Evolutionary conservation across 2,888 invertebrate species (phyloP).

Genomic region (Hypena proboscidalis): DNA sequence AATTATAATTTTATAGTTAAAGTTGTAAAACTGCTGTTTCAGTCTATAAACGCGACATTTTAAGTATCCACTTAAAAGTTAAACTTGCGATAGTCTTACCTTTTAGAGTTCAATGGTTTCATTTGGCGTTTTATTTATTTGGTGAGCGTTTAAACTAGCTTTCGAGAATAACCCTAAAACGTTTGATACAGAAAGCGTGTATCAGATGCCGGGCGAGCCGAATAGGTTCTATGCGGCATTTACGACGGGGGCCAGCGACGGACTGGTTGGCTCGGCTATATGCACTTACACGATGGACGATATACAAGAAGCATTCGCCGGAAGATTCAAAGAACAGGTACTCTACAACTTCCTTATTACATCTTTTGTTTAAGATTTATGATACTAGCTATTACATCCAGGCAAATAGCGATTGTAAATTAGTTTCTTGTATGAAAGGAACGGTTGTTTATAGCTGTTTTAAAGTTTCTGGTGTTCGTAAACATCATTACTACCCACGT

Average conservation of each 20-base stretch:
- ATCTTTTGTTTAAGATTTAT: conserved; percentile 5
- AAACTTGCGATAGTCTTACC: conserved; percentile 27
- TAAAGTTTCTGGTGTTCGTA: background rate
- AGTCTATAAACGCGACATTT: conserved; percentile 27
- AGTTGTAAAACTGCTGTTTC: conserved; percentile 28
- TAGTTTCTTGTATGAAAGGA: background rate
- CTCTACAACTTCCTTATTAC: conserved; percentile 13
- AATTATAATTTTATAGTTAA: conserved; percentile 26
- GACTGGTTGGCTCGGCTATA: conserved; percentile 89
- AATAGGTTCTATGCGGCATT: conserved; percentile 88
- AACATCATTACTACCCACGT: background rate
- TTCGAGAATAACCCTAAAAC: conserved; percentile 22
- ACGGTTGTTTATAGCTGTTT: background rate
- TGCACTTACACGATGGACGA: conserved; percentile 88
- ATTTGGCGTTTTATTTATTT: conserved; percentile 8
- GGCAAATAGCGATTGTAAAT: background rate
- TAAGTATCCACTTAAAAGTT: conserved; percentile 33
- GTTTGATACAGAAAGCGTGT: conserved; percentile 86
- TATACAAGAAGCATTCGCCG: conserved; percentile 88
- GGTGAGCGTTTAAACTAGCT: conserved; percentile 8
- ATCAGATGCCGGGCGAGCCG: conserved; percentile 86
- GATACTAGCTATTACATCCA: background rate
- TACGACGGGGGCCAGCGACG: conserved; percentile 88
- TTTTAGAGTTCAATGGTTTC: conserved; percentile 24
- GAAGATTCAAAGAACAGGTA: conserved; percentile 88